These are phyloP conservation scores for Melanaphis sacchari DNA, from an alignment of 1,140 invertebrate species.

Conservation along the genomic window DNA sequence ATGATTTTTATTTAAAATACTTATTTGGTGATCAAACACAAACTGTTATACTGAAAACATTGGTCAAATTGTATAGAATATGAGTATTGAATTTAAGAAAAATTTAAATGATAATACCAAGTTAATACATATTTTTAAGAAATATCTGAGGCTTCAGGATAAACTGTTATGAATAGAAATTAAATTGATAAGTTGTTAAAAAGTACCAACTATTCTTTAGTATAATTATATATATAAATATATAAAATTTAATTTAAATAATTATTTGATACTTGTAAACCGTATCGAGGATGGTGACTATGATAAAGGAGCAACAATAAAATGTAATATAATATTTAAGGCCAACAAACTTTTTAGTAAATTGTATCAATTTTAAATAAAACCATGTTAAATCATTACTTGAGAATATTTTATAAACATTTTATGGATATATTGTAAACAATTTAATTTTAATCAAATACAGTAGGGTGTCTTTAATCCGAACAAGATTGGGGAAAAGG, in stretches of 20 bases:
- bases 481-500: too few relatives aligned
- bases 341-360: not conserved
- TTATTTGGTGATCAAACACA: not conserved
- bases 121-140: not conserved
- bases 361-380: not conserved
- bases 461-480: too few relatives aligned
- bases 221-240: not conserved
- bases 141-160: not conserved
- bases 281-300: not conserved
- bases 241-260: not conserved
- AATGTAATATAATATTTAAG: not conserved
- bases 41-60: not conserved
- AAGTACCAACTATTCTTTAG: not conserved
- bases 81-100: not conserved
- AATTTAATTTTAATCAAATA: not conserved
- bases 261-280: not conserved
- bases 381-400: not conserved
- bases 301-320: not conserved
- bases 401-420: not conserved
- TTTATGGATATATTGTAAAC: not conserved
- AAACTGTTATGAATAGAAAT: not conserved
- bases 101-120: not conserved
- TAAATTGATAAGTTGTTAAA: not conserved
- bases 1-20: not conserved
- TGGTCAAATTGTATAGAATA: not conserved